Percentiles rank a stretch among this genome's conserved stretches.
These are phyloP conservation scores for Drosophila greeni DNA, from an alignment of 2,888 invertebrate genomes.

Conservation along the genomic window DNA sequence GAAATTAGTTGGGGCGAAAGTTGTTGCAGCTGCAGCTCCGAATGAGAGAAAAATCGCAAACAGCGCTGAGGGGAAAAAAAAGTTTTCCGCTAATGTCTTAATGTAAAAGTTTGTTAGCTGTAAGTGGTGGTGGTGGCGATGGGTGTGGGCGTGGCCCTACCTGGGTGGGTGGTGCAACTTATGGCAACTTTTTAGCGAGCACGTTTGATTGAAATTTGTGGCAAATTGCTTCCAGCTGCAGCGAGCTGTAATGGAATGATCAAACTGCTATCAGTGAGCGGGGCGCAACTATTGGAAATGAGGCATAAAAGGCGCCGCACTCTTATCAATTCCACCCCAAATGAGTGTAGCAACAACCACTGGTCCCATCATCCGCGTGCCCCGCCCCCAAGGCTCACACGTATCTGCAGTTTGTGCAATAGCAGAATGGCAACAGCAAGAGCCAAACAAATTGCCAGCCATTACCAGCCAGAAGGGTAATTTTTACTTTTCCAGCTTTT, in stretches of 20 bases:
- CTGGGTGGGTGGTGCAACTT: slow-evolving; percentile 54
- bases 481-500: slow-evolving; percentile 65
- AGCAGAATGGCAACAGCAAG: slow-evolving; percentile 40
- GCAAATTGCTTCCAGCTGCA: slow-evolving; percentile 63
- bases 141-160: slow-evolving; percentile 15
- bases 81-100: slow-evolving; percentile 73
- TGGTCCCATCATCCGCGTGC: slow-evolving; percentile 1
- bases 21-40: slow-evolving; percentile 66
- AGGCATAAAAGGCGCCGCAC: slow-evolving; percentile 48
- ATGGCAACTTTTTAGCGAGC: slow-evolving; percentile 63
- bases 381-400: slow-evolving; percentile 26
- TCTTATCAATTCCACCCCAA: slow-evolving; percentile 43
- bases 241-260: slow-evolving; percentile 50
- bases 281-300: slow-evolving; percentile 42
- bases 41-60: slow-evolving; percentile 49
- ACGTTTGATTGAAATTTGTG: slow-evolving; percentile 75
- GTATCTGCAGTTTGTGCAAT: slow-evolving; percentile 51
- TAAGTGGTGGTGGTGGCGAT: slow-evolving; percentile 21
- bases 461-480: slow-evolving; percentile 71
- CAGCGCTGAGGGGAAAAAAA: slow-evolving; percentile 41
- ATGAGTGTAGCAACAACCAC: slow-evolving; percentile 33
- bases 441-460: slow-evolving; percentile 70
- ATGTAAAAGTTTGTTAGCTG: slow-evolving; percentile 70
- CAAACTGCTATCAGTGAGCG: slow-evolving; percentile 50
- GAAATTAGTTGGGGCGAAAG: slow-evolving; percentile 70